A percentile compares a stretch with the other conserved stretches of the same genome.
phyloP scores from a whole-genome alignment of 2,113 vertebrate genomes.

The Naja naja region DNA sequence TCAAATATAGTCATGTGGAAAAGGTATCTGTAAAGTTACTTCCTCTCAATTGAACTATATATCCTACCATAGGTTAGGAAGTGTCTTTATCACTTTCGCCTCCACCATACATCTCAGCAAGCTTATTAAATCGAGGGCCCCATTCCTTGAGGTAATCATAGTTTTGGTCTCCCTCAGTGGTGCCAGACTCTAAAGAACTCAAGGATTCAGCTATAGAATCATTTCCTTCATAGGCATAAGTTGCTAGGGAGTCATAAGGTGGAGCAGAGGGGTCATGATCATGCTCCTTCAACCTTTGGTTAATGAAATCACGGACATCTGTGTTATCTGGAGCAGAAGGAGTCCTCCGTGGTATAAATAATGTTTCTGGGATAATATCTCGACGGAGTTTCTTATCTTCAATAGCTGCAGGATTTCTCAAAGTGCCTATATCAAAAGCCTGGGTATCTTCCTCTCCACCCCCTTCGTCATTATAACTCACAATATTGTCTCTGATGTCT shows the following conservation, averaged over 20 bases:
- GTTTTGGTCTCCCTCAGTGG: conserved; percentile 92
- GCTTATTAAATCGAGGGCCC: conserved; percentile 94
- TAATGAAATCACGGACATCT: conserved; percentile 94
- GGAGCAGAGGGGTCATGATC: conserved; percentile 90
- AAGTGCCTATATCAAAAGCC: conserved; percentile 96
- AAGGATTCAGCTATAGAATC: conserved; percentile 93
- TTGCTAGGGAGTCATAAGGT: conserved; percentile 94
- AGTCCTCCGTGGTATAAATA: conserved; percentile 88
- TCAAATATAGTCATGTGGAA: conserved; percentile 70
- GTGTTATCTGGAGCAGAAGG: conserved; percentile 90
- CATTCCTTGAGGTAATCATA: conserved; percentile 96
- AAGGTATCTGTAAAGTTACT: conserved; percentile 60
- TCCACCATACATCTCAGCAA: conserved; percentile 96
- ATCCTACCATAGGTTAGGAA: conserved; percentile 72
- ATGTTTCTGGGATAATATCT: conserved; percentile 91
- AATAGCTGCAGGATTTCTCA: conserved; percentile 91
- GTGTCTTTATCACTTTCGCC: conserved; percentile 86
- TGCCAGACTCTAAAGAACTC: conserved; percentile 90
- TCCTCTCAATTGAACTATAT: conserved; percentile 39
- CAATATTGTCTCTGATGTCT: conserved; percentile 97
- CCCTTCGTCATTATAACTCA: conserved; percentile 97
- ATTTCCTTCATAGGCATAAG: conserved; percentile 93
- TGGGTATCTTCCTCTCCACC: conserved; percentile 98
- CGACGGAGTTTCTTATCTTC: conserved; percentile 92
- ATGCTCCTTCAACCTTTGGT: conserved; percentile 89